These are phyloP conservation scores for Natrix natrix DNA, from an alignment of 2,797 vertebrate species.

Conservation along the genomic window DNA sequence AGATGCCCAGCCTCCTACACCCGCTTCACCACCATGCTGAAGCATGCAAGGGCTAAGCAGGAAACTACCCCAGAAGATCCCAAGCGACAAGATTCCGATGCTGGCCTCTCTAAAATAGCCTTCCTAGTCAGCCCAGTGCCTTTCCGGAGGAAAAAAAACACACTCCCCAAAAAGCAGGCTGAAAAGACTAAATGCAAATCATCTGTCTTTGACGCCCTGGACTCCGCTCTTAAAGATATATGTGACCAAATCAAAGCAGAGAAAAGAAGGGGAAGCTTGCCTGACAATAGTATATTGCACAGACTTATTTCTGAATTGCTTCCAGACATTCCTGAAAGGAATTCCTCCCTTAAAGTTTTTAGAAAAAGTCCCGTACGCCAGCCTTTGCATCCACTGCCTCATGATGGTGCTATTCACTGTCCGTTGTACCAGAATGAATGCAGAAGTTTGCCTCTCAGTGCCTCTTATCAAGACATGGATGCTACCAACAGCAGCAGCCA, in stretches of 20 bases:
- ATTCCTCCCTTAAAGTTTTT: constrained; percentile 84
- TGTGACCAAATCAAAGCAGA: constrained; percentile 96
- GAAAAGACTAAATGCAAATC: constrained; percentile 87
- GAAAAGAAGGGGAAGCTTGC: constrained; percentile 85
- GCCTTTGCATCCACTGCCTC: constrained; percentile 79
- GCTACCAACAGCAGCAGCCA: constrained; percentile 80
- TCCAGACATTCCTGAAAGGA: constrained; percentile 92
- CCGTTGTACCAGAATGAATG: constrained; percentile 73
- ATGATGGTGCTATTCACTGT: constrained; percentile 72
- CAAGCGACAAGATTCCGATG: constrained; percentile 77
- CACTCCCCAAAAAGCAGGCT: constrained; percentile 78
- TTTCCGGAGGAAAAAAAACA: constrained; percentile 94
- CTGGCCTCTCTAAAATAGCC: constrained; percentile 92
- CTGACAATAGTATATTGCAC: constrained; percentile 90
- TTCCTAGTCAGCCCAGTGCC: constrained; percentile 98
- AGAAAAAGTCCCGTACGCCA: constrained; percentile 75
- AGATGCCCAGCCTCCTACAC: constrained; percentile 95
- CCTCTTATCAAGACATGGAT: constrained; percentile 85
- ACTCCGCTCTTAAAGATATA: constrained; percentile 92
- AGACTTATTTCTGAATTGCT: constrained; percentile 93
- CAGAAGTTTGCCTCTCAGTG: constrained; percentile 83
- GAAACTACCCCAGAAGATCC: constrained; percentile 73
- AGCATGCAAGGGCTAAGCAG: constrained; percentile 89
- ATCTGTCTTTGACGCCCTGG: constrained; percentile 91
- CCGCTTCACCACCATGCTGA: constrained; percentile 95